Evolutionary conservation across 2,888 invertebrate species (phyloP), one percentile per base, ranked within the genome.

Genomic region (Amphipoea oculea): DNA sequence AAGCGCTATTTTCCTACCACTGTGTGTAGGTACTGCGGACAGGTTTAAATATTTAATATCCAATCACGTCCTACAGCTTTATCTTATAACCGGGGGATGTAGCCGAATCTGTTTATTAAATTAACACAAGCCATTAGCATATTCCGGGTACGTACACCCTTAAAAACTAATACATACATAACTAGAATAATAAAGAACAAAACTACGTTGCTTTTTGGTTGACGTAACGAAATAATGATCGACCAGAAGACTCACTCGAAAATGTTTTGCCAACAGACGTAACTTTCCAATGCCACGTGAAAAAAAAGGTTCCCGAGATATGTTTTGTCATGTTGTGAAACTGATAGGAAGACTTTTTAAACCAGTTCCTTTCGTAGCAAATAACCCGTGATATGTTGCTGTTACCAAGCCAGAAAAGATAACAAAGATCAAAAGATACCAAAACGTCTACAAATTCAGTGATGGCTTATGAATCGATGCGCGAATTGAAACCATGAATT

Each of bases 161-260:
- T 86, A 83, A 75, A 87, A 79, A 86, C 70, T 9, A 82, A 79
- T 77, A 86, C 72, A 86, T 71, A 82, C 68, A 63, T 79, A 81
- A 73, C 70, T 45, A 79, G 45, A 76, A 75, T 76, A 84, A 78
- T 84, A 80, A 82, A 86, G 75, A 76, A 81, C 78, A 71, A 69
- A 79, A 85, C 70, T 69, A 76, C 48, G 79, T 79, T 70, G 82
- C 48, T 45, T 72, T 79, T 20, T 79, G 73, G 60, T 69, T 54
- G 36, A 36, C 68, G 69, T 17, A 3, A 66, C 23, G 2, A 69
- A 54, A 76, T 69, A 72, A 85, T 48, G 62, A 81, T 29, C 6
- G 0, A 20, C 74, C 74, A 88, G 88, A 85, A 85, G 62, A 20
- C 66, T 48, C 42, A 76, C 51, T 68, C 17, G 20, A 36, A 40